Evolutionary conservation across 2,797 vertebrate species (phyloP).

Genomic region (Gambelia wislizenii): DNA sequence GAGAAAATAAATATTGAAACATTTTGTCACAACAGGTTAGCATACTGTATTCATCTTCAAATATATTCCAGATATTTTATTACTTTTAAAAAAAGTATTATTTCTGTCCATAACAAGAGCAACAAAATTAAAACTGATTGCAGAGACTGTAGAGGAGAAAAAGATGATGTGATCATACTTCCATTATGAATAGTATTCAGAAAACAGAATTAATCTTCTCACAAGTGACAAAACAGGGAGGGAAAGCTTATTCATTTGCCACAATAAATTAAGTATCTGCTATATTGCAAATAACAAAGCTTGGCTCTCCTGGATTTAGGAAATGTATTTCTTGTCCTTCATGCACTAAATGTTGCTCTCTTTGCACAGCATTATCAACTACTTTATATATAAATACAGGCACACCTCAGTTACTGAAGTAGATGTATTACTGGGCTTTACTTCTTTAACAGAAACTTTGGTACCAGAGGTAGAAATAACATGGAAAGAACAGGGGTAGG

Average conservation of each 20-base stretch:
- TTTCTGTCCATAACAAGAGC: background rate
- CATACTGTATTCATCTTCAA: slow-evolving; percentile 4
- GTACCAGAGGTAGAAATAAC: too few species aligned
- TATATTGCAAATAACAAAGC: background rate
- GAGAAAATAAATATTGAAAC: background rate
- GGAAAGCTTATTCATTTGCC: background rate
- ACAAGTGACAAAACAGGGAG: slow-evolving; percentile 2
- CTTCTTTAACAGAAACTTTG: too few species aligned
- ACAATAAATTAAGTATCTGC: background rate
- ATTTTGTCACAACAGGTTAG: background rate
- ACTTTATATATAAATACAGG: background rate
- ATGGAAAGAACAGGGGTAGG: too few species aligned
- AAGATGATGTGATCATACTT: background rate
- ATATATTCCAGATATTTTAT: slow-evolving; percentile 8
- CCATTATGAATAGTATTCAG: background rate
- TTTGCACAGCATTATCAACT: background rate
- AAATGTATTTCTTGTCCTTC: background rate
- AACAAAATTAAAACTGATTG: background rate
- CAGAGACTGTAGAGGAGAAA: background rate
- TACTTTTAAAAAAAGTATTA: background rate
- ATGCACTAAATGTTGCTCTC: background rate
- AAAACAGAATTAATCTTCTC: background rate
- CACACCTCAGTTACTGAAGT: too few species aligned
- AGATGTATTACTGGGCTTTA: too few species aligned
- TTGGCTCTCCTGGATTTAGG: background rate